Percentiles rank a stretch among this genome's conserved stretches.
These are phyloP conservation scores for Picathartes gymnocephalus DNA, from an alignment of 2,113 vertebrate genomes.

Conservation along the genomic window DNA sequence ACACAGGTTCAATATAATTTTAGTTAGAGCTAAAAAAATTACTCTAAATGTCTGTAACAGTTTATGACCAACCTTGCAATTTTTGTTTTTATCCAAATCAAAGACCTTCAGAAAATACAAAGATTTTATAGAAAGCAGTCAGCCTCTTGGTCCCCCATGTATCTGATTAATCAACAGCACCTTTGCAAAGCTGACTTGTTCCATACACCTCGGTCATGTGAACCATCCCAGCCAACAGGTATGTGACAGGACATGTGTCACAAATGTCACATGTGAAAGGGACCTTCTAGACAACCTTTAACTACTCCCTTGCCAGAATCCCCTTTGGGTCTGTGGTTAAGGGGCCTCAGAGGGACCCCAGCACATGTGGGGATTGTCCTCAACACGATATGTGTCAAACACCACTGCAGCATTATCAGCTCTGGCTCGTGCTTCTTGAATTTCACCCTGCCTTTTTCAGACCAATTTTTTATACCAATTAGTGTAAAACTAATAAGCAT, in stretches of 20 bases:
- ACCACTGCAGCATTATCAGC: neutral
- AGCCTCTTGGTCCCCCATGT: neutral
- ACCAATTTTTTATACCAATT: neutral
- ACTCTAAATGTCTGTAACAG: neutral
- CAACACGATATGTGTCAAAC: neutral
- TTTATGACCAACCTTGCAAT: neutral
- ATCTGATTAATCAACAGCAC: neutral
- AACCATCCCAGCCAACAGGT: neutral
- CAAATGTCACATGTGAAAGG: neutral
- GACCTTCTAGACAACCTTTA: neutral
- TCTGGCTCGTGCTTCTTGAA: neutral
- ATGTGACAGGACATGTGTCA: rapidly evolving
- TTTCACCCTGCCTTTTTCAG: neutral
- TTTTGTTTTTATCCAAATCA: neutral
- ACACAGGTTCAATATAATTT: neutral
- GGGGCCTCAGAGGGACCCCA: neutral
- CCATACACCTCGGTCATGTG: neutral
- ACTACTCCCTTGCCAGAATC: neutral
- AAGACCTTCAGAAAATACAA: neutral
- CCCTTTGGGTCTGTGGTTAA: neutral
- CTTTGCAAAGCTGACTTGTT: neutral
- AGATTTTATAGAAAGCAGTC: neutral
- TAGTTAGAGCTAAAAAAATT: neutral
- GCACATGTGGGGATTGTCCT: neutral
- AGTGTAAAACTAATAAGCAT: slow-evolving; percentile 15